These are phyloP conservation scores for Dorcus parallelipipedus DNA, from an alignment of 2,888 invertebrate genomes.

Conservation along the genomic window DNA sequence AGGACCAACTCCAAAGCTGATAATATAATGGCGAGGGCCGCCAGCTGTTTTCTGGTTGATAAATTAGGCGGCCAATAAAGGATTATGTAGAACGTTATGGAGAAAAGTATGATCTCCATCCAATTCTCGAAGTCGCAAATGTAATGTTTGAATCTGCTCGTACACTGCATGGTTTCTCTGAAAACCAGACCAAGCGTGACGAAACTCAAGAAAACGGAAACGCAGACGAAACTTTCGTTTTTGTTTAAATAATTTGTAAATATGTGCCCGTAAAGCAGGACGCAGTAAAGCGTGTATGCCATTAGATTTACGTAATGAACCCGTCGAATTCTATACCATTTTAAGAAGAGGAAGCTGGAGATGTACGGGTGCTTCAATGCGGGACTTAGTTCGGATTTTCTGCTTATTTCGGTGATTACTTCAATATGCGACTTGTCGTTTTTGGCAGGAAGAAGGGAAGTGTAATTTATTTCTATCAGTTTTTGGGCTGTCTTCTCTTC, in stretches of 20 bases:
- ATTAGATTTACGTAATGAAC: slow-evolving; percentile 71
- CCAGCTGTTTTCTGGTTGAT: slow-evolving; percentile 61
- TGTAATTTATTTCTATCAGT: slow-evolving; percentile 20
- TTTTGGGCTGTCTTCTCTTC: slow-evolving; percentile 51
- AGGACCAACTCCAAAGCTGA: slow-evolving; percentile 74
- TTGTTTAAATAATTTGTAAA: slow-evolving; percentile 37
- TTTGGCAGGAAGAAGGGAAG: slow-evolving; percentile 50
- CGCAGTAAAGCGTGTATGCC: slow-evolving; percentile 67
- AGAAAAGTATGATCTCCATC: slow-evolving; percentile 67
- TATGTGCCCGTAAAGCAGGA: slow-evolving; percentile 67
- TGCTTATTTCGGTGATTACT: slow-evolving; percentile 68
- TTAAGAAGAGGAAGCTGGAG: slow-evolving; percentile 74
- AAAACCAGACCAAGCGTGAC: too few relatives aligned
- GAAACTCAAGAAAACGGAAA: too few relatives aligned
- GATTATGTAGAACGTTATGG: slow-evolving; percentile 61
- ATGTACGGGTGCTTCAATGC: slow-evolving; percentile 75
- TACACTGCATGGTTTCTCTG: background rate
- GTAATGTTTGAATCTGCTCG: slow-evolving; percentile 48
- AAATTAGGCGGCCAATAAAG: slow-evolving; percentile 50
- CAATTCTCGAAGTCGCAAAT: slow-evolving; percentile 69
- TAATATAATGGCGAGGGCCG: slow-evolving; percentile 69
- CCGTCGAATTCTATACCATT: slow-evolving; percentile 75
- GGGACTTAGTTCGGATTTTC: slow-evolving; percentile 63
- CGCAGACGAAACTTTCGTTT: too few relatives aligned
- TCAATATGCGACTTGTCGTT: slow-evolving; percentile 65